Conservation (phyloP, 2,113 vertebrate species). For the Thalassarche chlororhynchos region DNA sequence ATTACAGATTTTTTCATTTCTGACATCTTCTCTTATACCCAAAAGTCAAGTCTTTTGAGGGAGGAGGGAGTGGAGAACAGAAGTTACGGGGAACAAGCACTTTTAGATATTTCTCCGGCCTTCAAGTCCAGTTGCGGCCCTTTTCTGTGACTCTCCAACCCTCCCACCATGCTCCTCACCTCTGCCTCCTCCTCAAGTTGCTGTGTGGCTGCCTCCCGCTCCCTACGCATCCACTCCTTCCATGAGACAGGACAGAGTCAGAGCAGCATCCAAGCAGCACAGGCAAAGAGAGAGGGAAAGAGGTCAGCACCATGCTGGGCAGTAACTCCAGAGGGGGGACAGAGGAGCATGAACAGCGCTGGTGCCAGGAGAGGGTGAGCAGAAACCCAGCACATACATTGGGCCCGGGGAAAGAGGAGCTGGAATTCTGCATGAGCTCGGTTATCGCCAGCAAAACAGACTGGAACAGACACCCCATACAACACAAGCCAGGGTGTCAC, state of each 20-base stretch:
- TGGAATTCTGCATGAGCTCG: not conserved
- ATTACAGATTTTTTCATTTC: not conserved
- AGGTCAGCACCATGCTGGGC: not conserved
- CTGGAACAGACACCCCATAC: not conserved
- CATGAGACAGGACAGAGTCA: slow-evolving; percentile 35
- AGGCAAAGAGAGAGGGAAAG: slow-evolving; percentile 38
- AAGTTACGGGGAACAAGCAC: not conserved
- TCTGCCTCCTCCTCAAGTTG: slow-evolving; percentile 87
- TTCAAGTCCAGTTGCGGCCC: not conserved
- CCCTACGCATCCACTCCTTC: slow-evolving; percentile 89
- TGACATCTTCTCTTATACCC: not conserved
- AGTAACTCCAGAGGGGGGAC: not conserved
- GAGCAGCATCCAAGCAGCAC: slow-evolving; percentile 3
- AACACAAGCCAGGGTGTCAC: not conserved
- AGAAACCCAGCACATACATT: accelerated
- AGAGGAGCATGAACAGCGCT: not conserved
- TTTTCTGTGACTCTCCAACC: not conserved
- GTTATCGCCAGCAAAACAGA: not conserved
- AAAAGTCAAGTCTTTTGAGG: not conserved
- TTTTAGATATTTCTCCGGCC: not conserved
- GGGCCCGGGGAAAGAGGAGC: not conserved
- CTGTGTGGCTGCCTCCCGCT: slow-evolving; percentile 86
- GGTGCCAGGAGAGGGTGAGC: not conserved
- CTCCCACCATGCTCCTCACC: slow-evolving; percentile 74
- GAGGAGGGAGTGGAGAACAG: not conserved